These are phyloP conservation scores for Thunnus thynnus DNA, from an alignment of 2,113 vertebrate species.

Conservation along the genomic window DNA sequence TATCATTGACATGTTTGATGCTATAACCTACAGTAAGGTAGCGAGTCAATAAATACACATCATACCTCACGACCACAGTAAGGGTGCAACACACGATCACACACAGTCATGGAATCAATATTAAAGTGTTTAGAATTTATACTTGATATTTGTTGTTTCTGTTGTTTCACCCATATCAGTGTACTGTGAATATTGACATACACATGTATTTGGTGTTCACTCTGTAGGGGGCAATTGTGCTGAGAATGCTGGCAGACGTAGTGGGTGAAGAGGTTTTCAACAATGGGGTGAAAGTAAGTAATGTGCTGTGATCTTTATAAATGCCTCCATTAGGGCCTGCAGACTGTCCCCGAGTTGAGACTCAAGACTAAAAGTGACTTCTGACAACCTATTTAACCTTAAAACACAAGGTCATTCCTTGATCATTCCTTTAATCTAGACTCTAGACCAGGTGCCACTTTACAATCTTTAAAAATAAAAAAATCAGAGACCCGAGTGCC, in stretches of 20 bases:
- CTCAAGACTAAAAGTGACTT: neutral
- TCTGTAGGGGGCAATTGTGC: conserved; percentile 77
- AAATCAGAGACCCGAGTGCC: too few species aligned
- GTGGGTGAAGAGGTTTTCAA: conserved; percentile 65
- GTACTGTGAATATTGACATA: neutral
- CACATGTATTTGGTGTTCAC: conserved; percentile 1
- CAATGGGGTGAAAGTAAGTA: conserved; percentile 75
- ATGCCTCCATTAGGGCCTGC: neutral
- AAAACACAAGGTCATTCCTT: too few species aligned
- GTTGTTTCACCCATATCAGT: neutral
- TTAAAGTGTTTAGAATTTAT: neutral
- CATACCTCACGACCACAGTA: neutral
- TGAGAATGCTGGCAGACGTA: conserved; percentile 80
- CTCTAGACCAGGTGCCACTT: too few species aligned
- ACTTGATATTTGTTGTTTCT: neutral
- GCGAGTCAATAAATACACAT: neutral
- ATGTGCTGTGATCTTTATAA: neutral
- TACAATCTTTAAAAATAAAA: too few species aligned
- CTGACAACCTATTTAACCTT: too few species aligned
- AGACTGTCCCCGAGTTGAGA: neutral
- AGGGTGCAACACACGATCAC: neutral
- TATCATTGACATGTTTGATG: conserved; percentile 73
- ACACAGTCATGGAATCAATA: neutral
- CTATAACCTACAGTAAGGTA: conserved; percentile 83
- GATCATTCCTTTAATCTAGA: too few species aligned